Base-by-base conservation (phyloP, 2,888 invertebrate genomes). In the Chrysomela aeneicollis region DNA sequence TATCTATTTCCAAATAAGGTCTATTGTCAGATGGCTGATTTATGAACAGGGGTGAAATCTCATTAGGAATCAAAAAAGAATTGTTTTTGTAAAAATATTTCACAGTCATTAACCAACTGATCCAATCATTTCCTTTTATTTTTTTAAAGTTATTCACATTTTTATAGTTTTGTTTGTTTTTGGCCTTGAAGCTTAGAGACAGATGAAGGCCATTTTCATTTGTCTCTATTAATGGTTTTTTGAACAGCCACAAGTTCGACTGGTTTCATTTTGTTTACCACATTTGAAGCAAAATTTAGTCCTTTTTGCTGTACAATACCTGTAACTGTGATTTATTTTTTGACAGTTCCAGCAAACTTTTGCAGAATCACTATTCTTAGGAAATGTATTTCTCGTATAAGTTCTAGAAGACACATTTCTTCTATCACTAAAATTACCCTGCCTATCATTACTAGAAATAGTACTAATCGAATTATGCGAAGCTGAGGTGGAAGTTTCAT, bases 261-360 rank as follows among this genome's bases (percentile, higher is more conserved):
- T 35, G 21, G 52, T 60, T 52, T 52, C 32, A 18, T 60, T 52
- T 35, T 30, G 26, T 51, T 30, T 60, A 6, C 60, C 60, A 52
- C 60, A 60, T 9, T 52, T 51, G 50, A 19, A 60, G 22, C 60
- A 60, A 60, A 60, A 59, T 32, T 50, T 51, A 32, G 26, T 60
- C 37, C 15, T 52, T 30, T 51, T 51, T 6, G 59, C 55, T 15
- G 55, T 55, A 32, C 55, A 55, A 15, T 57, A 19, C 9, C 22
- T 17, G 15, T 51, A 60, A 52, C 18, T 37, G 42, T 60, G 52
- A 60, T 60, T 60, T 32, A 21, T 32, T 1, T 52, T 5, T 4
- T 51, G 21, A 37, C 60, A 60, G 51, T 60, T 60, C 49, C 51
- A 60, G 32, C 52, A 60, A 42, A 42, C n/a, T 35, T 37, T 57